Conservation (phyloP, 2,797 vertebrate species). For the Alfaro cultratus region DNA sequence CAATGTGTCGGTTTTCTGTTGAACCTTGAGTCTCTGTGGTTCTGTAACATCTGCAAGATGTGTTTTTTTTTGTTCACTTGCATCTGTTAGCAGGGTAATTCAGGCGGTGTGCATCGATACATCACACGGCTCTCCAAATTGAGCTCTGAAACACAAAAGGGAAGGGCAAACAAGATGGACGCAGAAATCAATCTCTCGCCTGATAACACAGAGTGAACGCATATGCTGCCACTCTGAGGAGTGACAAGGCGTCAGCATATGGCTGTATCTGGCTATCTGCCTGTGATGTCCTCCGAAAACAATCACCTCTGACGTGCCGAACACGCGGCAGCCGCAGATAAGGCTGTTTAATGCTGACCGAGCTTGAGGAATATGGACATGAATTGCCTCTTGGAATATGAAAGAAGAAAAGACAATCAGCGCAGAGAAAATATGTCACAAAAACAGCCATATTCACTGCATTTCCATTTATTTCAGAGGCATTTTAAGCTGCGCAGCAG, state of each 20-base stretch:
- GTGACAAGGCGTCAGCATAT: slow-evolving; percentile 58
- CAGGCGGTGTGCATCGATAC: slow-evolving; percentile 63
- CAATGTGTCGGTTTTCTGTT: no score
- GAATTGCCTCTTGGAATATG: slow-evolving; percentile 38
- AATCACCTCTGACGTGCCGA: slow-evolving; percentile 64
- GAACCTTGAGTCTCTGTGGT: no score
- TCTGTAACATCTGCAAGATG: slow-evolving; percentile 21
- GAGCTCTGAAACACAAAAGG: slow-evolving; percentile 76
- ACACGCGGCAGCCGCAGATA: slow-evolving; percentile 60
- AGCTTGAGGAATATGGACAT: slow-evolving; percentile 41
- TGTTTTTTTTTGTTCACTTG: slow-evolving; percentile 60
- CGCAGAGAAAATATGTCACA: slow-evolving; percentile 26
- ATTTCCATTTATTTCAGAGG: slow-evolving; percentile 18
- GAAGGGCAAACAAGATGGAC: slow-evolving; percentile 77
- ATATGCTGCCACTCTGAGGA: slow-evolving; percentile 51
- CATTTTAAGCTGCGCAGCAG: slow-evolving; percentile 26
- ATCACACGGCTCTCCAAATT: slow-evolving; percentile 74
- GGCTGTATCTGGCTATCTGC: slow-evolving; percentile 65
- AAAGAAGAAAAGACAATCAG: slow-evolving; percentile 44
- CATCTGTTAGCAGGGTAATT: slow-evolving; percentile 77
- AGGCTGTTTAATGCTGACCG: slow-evolving; percentile 59
- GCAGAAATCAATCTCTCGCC: slow-evolving; percentile 77
- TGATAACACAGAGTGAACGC: slow-evolving; percentile 63
- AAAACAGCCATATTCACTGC: slow-evolving; percentile 22
- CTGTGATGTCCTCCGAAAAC: slow-evolving; percentile 72